A percentile compares a stretch with the other conserved stretches of the same genome.
phyloP scores from a whole-genome alignment of 2,113 vertebrate species.

The Coptodon bakossiorum region DNA sequence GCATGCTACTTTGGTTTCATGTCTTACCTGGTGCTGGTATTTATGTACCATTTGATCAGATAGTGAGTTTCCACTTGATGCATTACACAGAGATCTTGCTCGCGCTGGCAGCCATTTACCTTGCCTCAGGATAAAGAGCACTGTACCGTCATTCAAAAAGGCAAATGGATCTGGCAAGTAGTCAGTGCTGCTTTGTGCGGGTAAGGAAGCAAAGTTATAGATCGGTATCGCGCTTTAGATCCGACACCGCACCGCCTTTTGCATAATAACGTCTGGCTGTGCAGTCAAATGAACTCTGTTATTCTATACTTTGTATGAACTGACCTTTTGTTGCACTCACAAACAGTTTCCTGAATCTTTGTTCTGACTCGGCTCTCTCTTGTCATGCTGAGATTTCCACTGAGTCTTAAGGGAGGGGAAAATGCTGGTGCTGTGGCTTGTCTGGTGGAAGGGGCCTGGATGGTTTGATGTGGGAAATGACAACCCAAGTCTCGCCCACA shows the following conservation, averaged over 20 bases:
- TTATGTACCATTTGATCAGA: slow-evolving; percentile 16
- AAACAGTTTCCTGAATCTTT: slow-evolving; percentile 11
- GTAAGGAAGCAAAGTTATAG: not conserved
- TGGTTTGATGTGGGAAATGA: slow-evolving; percentile 6
- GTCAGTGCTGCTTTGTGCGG: not conserved
- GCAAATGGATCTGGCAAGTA: not conserved
- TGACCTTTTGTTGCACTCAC: slow-evolving; percentile 22
- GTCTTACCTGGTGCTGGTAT: not conserved
- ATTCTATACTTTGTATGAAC: slow-evolving; percentile 7
- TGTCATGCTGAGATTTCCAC: slow-evolving; percentile 42
- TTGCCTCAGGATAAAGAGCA: not conserved
- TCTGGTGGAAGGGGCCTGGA: not conserved
- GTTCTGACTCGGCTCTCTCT: slow-evolving; percentile 9
- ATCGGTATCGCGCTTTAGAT: not conserved
- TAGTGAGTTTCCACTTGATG: slow-evolving; percentile 12
- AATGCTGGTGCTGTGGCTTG: slow-evolving; percentile 14
- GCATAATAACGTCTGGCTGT: not conserved
- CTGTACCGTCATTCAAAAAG: not conserved
- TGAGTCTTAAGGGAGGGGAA: slow-evolving; percentile 13
- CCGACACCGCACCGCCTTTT: not conserved
- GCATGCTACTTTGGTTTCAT: not conserved
- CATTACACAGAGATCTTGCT: not conserved
- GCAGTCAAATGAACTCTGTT: slow-evolving; percentile 19
- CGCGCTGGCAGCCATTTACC: not conserved
- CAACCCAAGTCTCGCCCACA: not conserved